Conservation (phyloP, 2,888 invertebrate species). For the Oxycera nigricornis region DNA sequence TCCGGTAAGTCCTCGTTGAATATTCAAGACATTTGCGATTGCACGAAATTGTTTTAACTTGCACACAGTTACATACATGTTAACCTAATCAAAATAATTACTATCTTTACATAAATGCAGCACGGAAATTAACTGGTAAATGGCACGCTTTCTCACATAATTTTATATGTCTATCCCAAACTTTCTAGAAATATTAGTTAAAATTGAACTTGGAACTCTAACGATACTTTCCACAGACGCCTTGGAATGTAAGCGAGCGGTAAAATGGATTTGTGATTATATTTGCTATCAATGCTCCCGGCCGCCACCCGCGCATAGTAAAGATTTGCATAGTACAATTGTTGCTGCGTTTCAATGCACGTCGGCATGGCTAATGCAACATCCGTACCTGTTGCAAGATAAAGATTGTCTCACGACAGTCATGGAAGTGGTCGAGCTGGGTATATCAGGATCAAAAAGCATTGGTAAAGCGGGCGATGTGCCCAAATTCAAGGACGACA, state of each 20-base stretch:
- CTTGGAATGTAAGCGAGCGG: constrained; percentile 87
- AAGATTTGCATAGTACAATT: constrained; percentile 92
- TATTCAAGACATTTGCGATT: background rate
- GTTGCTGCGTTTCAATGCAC: constrained; percentile 92
- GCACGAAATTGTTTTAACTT: background rate
- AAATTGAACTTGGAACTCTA: constrained; percentile 61
- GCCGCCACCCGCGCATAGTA: constrained; percentile 91
- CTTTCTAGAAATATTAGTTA: constrained; percentile 59
- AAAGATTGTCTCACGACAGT: constrained; percentile 92
- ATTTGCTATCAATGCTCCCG: constrained; percentile 94
- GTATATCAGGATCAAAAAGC: constrained; percentile 94
- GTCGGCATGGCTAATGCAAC: constrained; percentile 90
- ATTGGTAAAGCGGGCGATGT: constrained; percentile 86
- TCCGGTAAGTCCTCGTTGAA: constrained; percentile 70
- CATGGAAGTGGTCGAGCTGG: constrained; percentile 95
- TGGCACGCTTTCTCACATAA: constrained; percentile 51
- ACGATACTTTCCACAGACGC: constrained; percentile 73
- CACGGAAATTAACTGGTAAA: constrained; percentile 65
- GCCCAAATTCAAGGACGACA: constrained; percentile 92
- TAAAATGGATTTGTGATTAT: constrained; percentile 98
- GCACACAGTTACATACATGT: background rate
- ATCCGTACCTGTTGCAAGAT: constrained; percentile 88
- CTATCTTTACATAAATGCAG: constrained; percentile 56
- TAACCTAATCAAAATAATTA: background rate
- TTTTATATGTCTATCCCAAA: constrained; percentile 51